Conservation (phyloP, 2,113 vertebrate genomes). For the Stigmatopora nigra region DNA sequence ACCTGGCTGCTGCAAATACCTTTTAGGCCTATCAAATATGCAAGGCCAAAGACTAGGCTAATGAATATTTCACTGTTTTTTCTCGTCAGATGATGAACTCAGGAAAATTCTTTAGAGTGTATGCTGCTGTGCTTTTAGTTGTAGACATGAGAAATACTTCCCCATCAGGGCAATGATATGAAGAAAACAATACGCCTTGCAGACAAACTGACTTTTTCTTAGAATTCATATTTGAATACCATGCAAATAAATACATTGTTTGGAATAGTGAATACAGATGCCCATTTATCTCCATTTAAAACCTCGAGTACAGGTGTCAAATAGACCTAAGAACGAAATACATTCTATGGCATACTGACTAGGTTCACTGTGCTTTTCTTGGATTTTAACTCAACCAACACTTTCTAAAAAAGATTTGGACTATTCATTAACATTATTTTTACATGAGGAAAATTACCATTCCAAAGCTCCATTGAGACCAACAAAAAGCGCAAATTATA, state of each 20-base stretch:
- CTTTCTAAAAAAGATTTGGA: neutral
- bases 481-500: no score
- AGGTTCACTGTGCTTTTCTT: no score
- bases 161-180: neutral
- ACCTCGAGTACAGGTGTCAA: neutral
- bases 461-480: neutral
- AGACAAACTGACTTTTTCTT: conserved; percentile 4
- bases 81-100: conserved; percentile 17
- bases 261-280: neutral
- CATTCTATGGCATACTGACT: neutral
- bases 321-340: neutral
- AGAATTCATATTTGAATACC: neutral
- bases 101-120: conserved; percentile 7
- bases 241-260: neutral
- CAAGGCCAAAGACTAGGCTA: conserved; percentile 25
- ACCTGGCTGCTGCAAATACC: conserved; percentile 35
- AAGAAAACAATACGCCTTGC: conserved; percentile 7
- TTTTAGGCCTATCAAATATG: conserved; percentile 42
- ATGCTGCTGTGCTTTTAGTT: conserved; percentile 29
- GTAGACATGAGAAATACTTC: conserved; percentile 5
- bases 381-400: neutral
- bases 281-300: neutral
- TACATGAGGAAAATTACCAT: neutral
- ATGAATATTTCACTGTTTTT: conserved; percentile 50
- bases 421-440: conserved; percentile 1